Evolutionary conservation across 2,797 vertebrate species (phyloP).

Genomic region (Antrozous pallidus): DNA sequence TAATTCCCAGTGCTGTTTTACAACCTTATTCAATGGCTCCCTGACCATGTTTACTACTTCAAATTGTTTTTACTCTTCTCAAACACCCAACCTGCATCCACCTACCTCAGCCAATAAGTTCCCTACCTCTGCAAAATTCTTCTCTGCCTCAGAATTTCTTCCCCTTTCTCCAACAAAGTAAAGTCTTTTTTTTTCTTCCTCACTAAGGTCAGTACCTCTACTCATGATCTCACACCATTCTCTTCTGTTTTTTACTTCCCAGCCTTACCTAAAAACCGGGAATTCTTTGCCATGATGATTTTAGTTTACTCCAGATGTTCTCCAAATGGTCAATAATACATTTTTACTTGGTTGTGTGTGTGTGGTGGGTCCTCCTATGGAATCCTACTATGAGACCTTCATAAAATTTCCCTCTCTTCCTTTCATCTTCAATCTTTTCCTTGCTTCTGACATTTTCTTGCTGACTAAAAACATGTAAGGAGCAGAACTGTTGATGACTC

Average conservation of each 20-base stretch:
- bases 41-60: conserved; percentile 33
- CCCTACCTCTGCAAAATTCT: not conserved
- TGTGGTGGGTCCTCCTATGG: too few species aligned
- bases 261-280: too few species aligned
- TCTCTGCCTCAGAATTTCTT: conserved; percentile 2
- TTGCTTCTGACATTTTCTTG: not conserved
- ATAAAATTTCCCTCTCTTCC: not conserved
- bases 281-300: too few species aligned
- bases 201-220: not conserved
- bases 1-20: not conserved
- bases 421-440: not conserved
- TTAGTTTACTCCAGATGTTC: too few species aligned
- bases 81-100: not conserved
- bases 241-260: too few species aligned
- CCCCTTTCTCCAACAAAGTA: not conserved
- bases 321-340: too few species aligned
- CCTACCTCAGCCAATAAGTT: conserved; percentile 1
- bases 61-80: not conserved
- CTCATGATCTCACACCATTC: not conserved
- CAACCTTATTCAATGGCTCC: not conserved
- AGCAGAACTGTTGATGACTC: not conserved
- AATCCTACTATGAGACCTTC: not conserved
- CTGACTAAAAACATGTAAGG: not conserved
- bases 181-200: not conserved
- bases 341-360: too few species aligned